A percentile compares a stretch with the other conserved stretches of the same genome.
These are phyloP conservation scores for Parauchenoglanis ngamensis DNA, from an alignment of 2,797 vertebrate species.

Conservation along the genomic window DNA sequence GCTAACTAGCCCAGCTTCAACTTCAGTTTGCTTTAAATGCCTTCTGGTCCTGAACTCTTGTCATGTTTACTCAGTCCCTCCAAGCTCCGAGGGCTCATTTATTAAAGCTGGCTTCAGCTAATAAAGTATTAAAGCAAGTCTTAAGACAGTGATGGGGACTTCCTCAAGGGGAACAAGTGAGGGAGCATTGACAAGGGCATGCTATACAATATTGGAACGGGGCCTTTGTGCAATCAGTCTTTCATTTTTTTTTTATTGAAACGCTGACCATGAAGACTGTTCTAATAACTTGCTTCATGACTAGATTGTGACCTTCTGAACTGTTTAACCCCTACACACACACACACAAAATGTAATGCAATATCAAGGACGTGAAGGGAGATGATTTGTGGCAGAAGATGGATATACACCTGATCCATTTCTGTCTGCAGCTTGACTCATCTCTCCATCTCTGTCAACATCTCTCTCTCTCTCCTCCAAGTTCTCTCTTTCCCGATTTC, in stretches of 20 bases:
- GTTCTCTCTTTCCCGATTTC: neutral
- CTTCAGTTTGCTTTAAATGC: neutral
- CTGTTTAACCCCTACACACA: neutral
- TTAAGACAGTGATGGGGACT: neutral
- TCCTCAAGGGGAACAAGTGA: neutral
- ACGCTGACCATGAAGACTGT: neutral
- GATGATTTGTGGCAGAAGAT: slow-evolving; percentile 13
- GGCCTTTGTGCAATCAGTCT: slow-evolving; percentile 1
- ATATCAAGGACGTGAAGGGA: neutral
- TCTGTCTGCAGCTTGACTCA: neutral
- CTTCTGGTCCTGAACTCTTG: neutral
- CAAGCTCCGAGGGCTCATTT: slow-evolving; percentile 5
- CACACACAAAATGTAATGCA: neutral
- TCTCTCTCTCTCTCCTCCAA: neutral
- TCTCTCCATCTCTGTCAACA: slow-evolving; percentile 24
- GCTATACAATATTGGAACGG: neutral
- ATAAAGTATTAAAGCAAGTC: neutral
- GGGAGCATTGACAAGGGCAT: neutral
- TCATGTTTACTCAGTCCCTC: neutral
- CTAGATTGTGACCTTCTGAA: neutral
- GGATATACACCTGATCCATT: slow-evolving; percentile 21
- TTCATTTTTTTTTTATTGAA: neutral
- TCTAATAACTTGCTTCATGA: neutral
- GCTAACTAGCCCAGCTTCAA: neutral
- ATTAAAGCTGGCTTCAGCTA: neutral